Evolutionary conservation across 2,113 vertebrate genomes (phyloP).

Genomic region (Platycercus adscitus): DNA sequence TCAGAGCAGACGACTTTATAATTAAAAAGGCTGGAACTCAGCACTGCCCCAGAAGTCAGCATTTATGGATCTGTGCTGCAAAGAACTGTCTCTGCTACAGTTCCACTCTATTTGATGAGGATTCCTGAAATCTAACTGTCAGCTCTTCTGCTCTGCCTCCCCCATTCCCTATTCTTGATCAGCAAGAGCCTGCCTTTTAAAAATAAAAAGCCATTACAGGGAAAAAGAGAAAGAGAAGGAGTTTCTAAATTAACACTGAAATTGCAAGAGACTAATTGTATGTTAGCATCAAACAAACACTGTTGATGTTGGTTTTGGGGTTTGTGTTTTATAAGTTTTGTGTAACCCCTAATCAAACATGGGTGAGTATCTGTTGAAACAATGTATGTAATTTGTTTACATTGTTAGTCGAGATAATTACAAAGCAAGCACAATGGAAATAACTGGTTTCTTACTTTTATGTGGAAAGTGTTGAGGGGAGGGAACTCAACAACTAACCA

Average conservation of each 20-base stretch:
- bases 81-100: slow-evolving; percentile 48
- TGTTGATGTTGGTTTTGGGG: slow-evolving; percentile 49
- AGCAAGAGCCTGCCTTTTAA: slow-evolving; percentile 42
- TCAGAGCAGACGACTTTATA: slow-evolving; percentile 24
- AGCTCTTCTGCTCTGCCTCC: slow-evolving; percentile 50
- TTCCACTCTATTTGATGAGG: slow-evolving; percentile 65
- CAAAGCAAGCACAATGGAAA: slow-evolving; percentile 77
- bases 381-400: slow-evolving; percentile 83
- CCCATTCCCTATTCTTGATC: slow-evolving; percentile 43
- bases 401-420: slow-evolving; percentile 84
- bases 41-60: slow-evolving; percentile 43
- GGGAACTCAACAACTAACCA: slow-evolving; percentile 61
- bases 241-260: slow-evolving; percentile 71
- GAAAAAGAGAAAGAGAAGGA: slow-evolving; percentile 8
- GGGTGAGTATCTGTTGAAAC: slow-evolving; percentile 69
- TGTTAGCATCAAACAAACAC: slow-evolving; percentile 73
- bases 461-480: slow-evolving; percentile 33
- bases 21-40: slow-evolving; percentile 14
- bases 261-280: slow-evolving; percentile 78
- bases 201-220: slow-evolving; percentile 54
- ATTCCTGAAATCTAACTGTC: slow-evolving; percentile 60
- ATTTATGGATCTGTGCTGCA: slow-evolving; percentile 41
- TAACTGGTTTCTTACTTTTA: slow-evolving; percentile 74
- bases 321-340: slow-evolving; percentile 76
- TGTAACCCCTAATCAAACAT: slow-evolving; percentile 81